Evolutionary conservation across 2,797 vertebrate species (phyloP).

Genomic region (Centroberyx gerrardi): DNA sequence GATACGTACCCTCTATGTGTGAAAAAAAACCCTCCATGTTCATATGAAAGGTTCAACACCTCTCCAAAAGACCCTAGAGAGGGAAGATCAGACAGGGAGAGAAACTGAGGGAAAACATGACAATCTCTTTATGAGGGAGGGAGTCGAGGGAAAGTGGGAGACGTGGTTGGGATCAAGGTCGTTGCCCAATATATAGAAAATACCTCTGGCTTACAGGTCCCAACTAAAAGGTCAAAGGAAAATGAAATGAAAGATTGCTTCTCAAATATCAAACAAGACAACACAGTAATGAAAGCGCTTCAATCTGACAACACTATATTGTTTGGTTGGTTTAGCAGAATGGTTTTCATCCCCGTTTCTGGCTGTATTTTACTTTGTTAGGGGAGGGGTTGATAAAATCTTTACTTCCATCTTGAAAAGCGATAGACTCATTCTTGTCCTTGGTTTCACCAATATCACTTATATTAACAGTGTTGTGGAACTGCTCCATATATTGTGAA

Average conservation of each 20-base stretch:
- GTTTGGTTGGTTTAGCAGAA: constrained; percentile 42
- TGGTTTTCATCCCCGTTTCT: constrained; percentile 30
- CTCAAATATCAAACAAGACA: constrained; percentile 43
- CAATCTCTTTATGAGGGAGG: constrained; percentile 51
- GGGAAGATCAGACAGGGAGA: constrained; percentile 49
- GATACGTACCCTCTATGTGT: constrained; percentile 54
- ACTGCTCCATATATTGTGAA: constrained; percentile 52
- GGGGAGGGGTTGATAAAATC: not conserved
- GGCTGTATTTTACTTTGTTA: constrained; percentile 33
- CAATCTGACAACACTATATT: constrained; percentile 32
- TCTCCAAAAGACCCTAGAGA: constrained; percentile 50
- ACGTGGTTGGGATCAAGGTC: constrained; percentile 67
- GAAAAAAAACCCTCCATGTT: constrained; percentile 47
- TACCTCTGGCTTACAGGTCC: constrained; percentile 54
- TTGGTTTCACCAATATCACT: constrained; percentile 39
- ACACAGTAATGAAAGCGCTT: not conserved
- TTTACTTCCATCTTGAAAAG: constrained; percentile 43
- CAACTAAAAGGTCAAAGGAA: constrained; percentile 67
- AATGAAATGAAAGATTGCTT: constrained; percentile 76
- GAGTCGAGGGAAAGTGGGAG: constrained; percentile 58
- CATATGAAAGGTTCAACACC: constrained; percentile 62
- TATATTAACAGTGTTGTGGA: constrained; percentile 38
- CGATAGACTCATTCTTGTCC: constrained; percentile 43
- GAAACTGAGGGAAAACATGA: constrained; percentile 51
- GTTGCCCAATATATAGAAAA: constrained; percentile 64